Evolutionary conservation across 2,888 invertebrate genomes (phyloP), one percentile per base, ranked within the genome.

Genomic region (Thymelicus sylvestris): DNA sequence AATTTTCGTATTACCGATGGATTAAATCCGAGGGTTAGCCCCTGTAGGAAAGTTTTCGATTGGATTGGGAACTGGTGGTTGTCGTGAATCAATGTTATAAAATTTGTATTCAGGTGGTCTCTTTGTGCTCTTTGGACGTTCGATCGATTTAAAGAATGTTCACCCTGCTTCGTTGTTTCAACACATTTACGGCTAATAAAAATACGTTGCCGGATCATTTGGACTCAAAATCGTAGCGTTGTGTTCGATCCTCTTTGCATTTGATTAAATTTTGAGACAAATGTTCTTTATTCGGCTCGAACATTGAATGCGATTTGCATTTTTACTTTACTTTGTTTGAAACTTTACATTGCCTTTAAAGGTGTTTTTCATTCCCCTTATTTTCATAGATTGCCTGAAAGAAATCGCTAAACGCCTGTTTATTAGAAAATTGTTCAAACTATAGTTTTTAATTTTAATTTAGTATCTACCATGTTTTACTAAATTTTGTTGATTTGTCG

Each of bases 1-100:
- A 92, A 92, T 93, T 93, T 92, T 93, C 91, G 90, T 91, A 92
- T 93, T 93, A 93, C 90, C 90, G 84, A 93, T 89, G 91, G 92
- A 93, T 93, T 93, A 92, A 91, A 92, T 69, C 64, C 59, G 69
- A 64, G 63, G 69, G 69, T 64, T 55, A 62, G 68, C 44, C 68
- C 65, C 67, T 50, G 67, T n/a, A 63, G 63, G 82, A 88, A 90
- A 90, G 84, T 91, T 89, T 86, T 81, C 88, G 86, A 91, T 92
- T 91, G 89, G 90, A 89, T 89, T 87, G 85, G 86, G 84, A 85
- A 39, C 61, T 67, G 81, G 76, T 73, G 76, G 75, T 76, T 76
- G 86, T 87, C 88, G 90, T 89, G 90, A 92, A 91, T 91, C 91
- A 92, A 90, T 86, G 90, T 87, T 87, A 80, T 87, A 86, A 86